A percentile compares a stretch with the other conserved stretches of the same genome.
phyloP scores from a whole-genome alignment of 2,113 vertebrate genomes.

The Syngnathus typhle region DNA sequence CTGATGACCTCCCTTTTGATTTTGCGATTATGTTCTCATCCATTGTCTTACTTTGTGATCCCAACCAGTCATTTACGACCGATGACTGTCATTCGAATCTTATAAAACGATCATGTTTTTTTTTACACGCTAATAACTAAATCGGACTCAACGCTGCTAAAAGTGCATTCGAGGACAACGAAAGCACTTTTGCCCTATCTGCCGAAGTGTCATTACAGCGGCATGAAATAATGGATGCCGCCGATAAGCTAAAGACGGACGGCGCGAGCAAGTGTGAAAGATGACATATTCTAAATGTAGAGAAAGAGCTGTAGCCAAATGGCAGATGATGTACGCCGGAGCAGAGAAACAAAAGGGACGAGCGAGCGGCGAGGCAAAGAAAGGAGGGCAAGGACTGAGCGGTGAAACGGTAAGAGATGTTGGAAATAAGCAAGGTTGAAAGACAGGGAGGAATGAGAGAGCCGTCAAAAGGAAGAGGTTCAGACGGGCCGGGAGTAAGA shows the following conservation, averaged over 20 bases:
- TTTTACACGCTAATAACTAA: not conserved
- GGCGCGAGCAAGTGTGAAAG: conserved; percentile 33
- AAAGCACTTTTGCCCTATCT: not conserved
- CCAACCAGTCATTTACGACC: not conserved
- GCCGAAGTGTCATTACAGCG: not conserved
- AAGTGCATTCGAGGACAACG: not conserved
- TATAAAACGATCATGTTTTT: not conserved
- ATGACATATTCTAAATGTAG: conserved; percentile 35
- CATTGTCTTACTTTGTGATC: not conserved
- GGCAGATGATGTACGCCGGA: conserved; percentile 32
- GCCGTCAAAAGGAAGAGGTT: conserved; percentile 64
- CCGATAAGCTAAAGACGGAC: conserved; percentile 30
- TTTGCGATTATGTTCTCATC: not conserved
- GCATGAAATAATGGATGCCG: not conserved
- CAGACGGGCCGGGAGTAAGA: conserved; percentile 59
- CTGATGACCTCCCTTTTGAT: not conserved
- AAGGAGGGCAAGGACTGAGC: conserved; percentile 39
- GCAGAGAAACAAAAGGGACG: conserved; percentile 41
- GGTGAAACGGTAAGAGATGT: conserved; percentile 58
- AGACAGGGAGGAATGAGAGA: conserved; percentile 62
- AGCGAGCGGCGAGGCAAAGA: conserved; percentile 23
- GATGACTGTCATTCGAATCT: not conserved
- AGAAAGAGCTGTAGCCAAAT: conserved; percentile 26
- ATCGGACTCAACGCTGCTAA: not conserved
- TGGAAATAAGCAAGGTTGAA: conserved; percentile 63